These are phyloP conservation scores for Dioctria linearis DNA, from an alignment of 2,888 invertebrate genomes.

Conservation along the genomic window DNA sequence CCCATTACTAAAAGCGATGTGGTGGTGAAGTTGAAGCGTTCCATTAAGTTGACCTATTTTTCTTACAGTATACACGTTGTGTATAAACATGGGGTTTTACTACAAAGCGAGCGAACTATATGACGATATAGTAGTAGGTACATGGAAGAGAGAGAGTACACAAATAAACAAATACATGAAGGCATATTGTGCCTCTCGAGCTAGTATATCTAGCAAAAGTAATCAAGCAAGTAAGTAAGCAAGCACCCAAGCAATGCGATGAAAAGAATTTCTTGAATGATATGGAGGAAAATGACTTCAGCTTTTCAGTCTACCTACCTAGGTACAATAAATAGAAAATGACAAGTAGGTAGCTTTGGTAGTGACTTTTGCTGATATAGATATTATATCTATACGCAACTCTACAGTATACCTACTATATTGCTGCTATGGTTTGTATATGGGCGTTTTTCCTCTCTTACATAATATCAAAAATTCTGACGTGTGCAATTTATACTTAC, in stretches of 20 bases:
- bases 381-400: background rate
- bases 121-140: too few species aligned
- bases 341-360: constrained; percentile 17
- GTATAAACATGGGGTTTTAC: too few species aligned
- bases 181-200: background rate
- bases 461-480: background rate
- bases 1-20: background rate
- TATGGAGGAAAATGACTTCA: constrained; percentile 11
- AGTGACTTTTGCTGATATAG: background rate
- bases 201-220: background rate
- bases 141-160: background rate
- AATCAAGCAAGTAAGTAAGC: background rate
- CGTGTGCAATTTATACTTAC: background rate
- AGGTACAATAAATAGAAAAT: background rate
- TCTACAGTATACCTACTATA: too few species aligned
- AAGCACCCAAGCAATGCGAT: background rate
- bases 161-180: background rate
- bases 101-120: too few species aligned
- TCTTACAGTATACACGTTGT: background rate
- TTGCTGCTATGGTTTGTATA: background rate
- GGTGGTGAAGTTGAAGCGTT: background rate
- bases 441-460: constrained; percentile 16
- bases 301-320: background rate
- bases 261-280: constrained; percentile 5
- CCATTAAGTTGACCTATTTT: constrained; percentile 22